Conservation (phyloP, 2,113 vertebrate species). For the Carlito syrichta region DNA sequence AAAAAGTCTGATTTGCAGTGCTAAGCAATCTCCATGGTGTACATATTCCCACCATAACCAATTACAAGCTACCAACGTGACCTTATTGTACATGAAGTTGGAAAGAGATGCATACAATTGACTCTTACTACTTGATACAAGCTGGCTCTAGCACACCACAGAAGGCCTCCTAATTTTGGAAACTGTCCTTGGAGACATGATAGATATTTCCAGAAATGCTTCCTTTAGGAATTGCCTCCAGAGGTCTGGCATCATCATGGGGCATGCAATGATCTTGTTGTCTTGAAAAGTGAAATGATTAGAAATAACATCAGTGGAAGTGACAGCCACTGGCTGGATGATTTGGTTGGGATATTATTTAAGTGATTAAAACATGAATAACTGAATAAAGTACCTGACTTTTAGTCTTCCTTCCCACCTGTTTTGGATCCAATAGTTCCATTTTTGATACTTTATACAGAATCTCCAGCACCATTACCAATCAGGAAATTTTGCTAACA, state of each 20-base stretch:
- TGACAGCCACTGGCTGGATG: background rate
- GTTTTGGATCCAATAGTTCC: background rate
- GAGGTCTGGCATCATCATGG: background rate
- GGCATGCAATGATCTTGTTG: background rate
- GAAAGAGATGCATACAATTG: background rate
- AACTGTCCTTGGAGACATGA: background rate
- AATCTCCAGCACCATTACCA: background rate
- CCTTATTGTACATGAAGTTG: background rate
- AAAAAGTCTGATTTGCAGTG: background rate
- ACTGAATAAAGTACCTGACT: background rate
- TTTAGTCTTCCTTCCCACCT: background rate
- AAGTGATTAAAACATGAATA: background rate
- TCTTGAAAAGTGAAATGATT: background rate
- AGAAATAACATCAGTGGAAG: background rate
- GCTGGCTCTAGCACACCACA: background rate
- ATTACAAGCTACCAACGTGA: background rate
- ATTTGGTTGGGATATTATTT: background rate
- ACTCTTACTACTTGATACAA: background rate
- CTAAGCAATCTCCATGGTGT: background rate
- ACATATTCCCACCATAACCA: background rate
- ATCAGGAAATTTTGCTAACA: background rate
- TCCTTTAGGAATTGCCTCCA: background rate
- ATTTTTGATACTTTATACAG: background rate
- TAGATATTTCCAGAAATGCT: background rate
- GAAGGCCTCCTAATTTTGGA: background rate